phyloP scores from a whole-genome alignment of 30 jellyfish, hydroid and myxozoan genomes.

The Aurelia sp. region DNA sequence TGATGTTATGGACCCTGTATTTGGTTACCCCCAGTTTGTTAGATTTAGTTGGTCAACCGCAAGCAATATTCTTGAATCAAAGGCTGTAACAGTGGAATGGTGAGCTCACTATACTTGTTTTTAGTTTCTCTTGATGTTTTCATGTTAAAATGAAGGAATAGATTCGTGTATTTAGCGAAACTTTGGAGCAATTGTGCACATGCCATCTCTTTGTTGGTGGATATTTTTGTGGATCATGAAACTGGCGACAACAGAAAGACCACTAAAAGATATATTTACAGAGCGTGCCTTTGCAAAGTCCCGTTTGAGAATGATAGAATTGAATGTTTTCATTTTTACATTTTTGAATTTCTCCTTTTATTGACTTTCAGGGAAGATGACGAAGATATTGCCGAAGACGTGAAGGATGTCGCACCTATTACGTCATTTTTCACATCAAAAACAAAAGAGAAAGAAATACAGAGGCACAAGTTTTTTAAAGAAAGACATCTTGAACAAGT shows the following conservation, averaged over 20 bases:
- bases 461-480: constrained; percentile 70
- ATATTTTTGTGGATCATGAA: too few relatives aligned
- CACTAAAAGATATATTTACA: too few relatives aligned
- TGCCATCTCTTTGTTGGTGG: too few relatives aligned
- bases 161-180: too few relatives aligned
- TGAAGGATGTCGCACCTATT: constrained; percentile 77
- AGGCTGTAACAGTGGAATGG: constrained; percentile 84
- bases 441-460: constrained; percentile 28
- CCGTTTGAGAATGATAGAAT: too few relatives aligned
- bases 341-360: too few relatives aligned
- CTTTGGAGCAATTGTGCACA: too few relatives aligned
- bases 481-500: constrained; percentile 91
- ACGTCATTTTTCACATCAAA: constrained; percentile 80
- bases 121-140: background rate
- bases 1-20: constrained; percentile 82
- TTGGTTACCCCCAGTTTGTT: constrained; percentile 95
- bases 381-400: constrained; percentile 80
- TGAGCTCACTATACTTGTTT: background rate
- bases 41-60: constrained; percentile 99
- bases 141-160: too few relatives aligned
- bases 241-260: too few relatives aligned
- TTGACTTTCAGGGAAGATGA: constrained; percentile 73
- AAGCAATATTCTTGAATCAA: constrained; percentile 70
- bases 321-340: too few relatives aligned
- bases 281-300: too few relatives aligned